A percentile compares a stretch with the other conserved stretches of the same genome.
Conservation (phyloP, 2,888 invertebrate genomes). For the Polydrusus pterygomalis region DNA sequence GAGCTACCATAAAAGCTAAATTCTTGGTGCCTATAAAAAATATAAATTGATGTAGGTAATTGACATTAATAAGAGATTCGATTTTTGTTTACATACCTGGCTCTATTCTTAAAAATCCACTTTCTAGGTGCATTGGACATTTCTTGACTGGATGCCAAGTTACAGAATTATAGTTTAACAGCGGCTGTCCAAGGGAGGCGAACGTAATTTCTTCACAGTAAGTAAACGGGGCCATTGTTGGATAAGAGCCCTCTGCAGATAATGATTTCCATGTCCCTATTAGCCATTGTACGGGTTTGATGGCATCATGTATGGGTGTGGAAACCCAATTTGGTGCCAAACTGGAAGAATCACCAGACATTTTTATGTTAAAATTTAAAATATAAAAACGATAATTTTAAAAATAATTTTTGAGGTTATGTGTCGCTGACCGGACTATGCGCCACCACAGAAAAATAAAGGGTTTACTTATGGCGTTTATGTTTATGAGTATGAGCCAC, state of each 20-base stretch:
- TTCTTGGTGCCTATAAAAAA: slow-evolving; percentile 70
- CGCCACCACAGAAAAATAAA: too few species aligned
- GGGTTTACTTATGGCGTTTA: too few species aligned
- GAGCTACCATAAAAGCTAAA: slow-evolving; percentile 75
- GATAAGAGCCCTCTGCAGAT: slow-evolving; percentile 74
- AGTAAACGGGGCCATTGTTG: slow-evolving; percentile 75
- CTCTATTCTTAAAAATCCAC: slow-evolving; percentile 77
- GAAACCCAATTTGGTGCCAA: neutral
- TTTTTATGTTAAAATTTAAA: neutral
- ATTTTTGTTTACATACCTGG: slow-evolving; percentile 67
- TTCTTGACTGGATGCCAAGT: slow-evolving; percentile 75
- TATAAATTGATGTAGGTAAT: slow-evolving; percentile 6
- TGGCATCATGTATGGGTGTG: neutral
- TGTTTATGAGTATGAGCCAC: too few species aligned
- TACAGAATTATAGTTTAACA: slow-evolving; percentile 75
- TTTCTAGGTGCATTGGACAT: slow-evolving; percentile 78
- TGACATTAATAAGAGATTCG: neutral
- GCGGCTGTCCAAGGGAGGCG: slow-evolving; percentile 77
- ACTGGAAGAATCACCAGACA: slow-evolving; percentile 21
- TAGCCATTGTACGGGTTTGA: slow-evolving; percentile 75
- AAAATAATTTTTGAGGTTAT: neutral
- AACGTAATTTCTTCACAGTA: slow-evolving; percentile 78
- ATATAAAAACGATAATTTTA: neutral
- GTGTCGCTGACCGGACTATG: too few species aligned
- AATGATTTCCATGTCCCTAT: slow-evolving; percentile 77